Base-by-base conservation (phyloP, 1,140 invertebrate genomes). In the Kradibia gibbosae region DNA sequence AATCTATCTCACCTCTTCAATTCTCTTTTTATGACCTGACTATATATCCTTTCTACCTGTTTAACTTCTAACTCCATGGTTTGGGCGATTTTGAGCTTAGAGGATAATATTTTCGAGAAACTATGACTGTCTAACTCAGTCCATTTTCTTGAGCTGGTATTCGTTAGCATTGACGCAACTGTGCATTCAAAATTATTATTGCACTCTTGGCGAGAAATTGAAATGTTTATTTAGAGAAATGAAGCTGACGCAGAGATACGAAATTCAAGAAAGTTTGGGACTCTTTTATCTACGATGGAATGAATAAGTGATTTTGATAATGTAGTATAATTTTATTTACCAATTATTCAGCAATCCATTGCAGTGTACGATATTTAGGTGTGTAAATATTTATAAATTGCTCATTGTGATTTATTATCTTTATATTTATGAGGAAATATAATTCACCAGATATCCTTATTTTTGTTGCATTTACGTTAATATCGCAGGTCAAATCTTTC, bases 121-220 rank as follows among this genome's bases (percentile, higher is more conserved):
- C 25, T 57, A 62, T 22, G 48, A 28, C 39, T 65, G 13, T 20
- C 22, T 34, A 34, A 15, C 4, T 13, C 70, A 7, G 20, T 36
- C 50, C 25, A 25, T 53, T 50, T 36, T 45, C 55, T 53, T 74
- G 15, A 74, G 10, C 62, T 45, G 1, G 42, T 13, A 73, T 80
- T 80, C 78, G 71, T 80, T 80, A 80, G 55, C 70, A 73, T 80
- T 80, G 78, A 80, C 72, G 72, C 3, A 25, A 31, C 25, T 11
- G 45, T 55, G 60, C 28, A 67, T 81, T 81, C 73, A 57, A 42
- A 76, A 81, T 80, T 74, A 67, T 70, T 81, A 70, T 42, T 67
- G 57, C 31, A 4, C 31, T 57, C 25, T 28, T 34, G 22, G 28
- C 25, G 25, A 5, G 7, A 65, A 55, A 20, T 53, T 31, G 17